These are phyloP conservation scores for Glomeris maerens DNA, from an alignment of 1,140 invertebrate species.

Conservation along the genomic window DNA sequence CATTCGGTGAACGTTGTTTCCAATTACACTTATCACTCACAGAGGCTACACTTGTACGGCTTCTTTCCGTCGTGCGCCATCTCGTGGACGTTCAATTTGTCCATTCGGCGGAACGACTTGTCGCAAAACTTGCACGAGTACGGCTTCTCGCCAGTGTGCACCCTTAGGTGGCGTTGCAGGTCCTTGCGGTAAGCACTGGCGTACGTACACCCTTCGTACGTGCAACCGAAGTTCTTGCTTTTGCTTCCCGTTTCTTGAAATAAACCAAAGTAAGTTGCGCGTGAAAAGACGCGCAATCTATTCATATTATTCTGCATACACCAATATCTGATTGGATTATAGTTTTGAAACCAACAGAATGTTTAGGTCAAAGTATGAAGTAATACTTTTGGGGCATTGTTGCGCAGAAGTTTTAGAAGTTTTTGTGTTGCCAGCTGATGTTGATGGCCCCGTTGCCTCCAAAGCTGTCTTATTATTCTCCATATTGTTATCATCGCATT, in stretches of 20 bases:
- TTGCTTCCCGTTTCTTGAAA: slow-evolving; percentile 21
- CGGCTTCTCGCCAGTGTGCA: slow-evolving; percentile 25
- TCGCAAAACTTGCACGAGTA: slow-evolving; percentile 20
- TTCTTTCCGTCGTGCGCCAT: slow-evolving; percentile 18
- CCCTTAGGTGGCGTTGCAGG: slow-evolving; percentile 25
- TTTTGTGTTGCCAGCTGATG: too few species aligned
- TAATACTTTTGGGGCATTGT: too few species aligned
- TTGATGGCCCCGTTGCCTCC: too few species aligned
- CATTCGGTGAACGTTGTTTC: not conserved
- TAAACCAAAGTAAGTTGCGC: slow-evolving; percentile 4
- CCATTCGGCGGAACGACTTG: slow-evolving; percentile 19
- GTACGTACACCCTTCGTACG: slow-evolving; percentile 23
- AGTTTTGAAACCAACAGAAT: slow-evolving; percentile 18
- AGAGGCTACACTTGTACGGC: slow-evolving; percentile 21
- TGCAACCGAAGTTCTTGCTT: slow-evolving; percentile 19
- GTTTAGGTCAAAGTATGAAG: too few species aligned
- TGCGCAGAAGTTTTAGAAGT: too few species aligned
- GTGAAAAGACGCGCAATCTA: slow-evolving; percentile 1
- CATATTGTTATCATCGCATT: not conserved
- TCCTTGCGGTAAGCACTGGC: slow-evolving; percentile 25
- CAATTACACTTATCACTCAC: slow-evolving; percentile 10
- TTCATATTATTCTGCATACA: not conserved
- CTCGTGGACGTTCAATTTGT: slow-evolving; percentile 21
- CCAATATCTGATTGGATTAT: not conserved
- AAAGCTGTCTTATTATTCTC: not conserved